Conservation (phyloP, 1,140 invertebrate species). For the Trachymyrmex septentrionalis region DNA sequence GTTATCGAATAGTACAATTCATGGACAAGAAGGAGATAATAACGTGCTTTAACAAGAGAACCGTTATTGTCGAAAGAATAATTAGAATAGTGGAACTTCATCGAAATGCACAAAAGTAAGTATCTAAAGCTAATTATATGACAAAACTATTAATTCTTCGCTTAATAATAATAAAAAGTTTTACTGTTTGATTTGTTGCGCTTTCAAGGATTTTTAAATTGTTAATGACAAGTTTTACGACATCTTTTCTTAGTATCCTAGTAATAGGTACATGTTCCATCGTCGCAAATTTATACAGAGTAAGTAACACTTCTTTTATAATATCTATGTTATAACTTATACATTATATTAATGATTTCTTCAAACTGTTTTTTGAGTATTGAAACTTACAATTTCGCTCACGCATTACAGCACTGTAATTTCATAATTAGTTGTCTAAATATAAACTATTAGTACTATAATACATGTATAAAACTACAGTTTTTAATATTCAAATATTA, state of each 20-base stretch:
- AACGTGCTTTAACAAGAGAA: not conserved
- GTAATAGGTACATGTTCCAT: not conserved
- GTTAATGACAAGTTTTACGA: not conserved
- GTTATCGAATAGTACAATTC: conserved; percentile 14
- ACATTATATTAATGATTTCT: not conserved
- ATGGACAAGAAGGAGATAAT: not conserved
- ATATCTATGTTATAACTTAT: not conserved
- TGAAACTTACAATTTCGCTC: too few relatives aligned
- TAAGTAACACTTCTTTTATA: conserved; percentile 7
- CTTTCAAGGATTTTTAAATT: conserved; percentile 19
- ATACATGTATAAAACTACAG: too few relatives aligned
- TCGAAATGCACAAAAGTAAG: not conserved
- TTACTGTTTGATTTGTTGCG: not conserved
- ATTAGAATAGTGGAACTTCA: conserved; percentile 8
- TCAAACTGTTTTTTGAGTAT: too few relatives aligned
- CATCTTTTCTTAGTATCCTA: not conserved
- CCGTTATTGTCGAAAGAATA: not conserved
- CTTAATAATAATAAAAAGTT: not conserved
- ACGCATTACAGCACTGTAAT: too few relatives aligned
- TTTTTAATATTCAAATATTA: too few relatives aligned
- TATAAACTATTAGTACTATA: too few relatives aligned
- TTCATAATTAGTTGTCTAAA: too few relatives aligned
- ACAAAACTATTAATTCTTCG: not conserved
- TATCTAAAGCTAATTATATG: not conserved
- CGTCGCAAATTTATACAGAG: not conserved